phyloP scores from a whole-genome alignment of 2,113 vertebrate genomes.

The Pomatorhinus ruficollis region DNA sequence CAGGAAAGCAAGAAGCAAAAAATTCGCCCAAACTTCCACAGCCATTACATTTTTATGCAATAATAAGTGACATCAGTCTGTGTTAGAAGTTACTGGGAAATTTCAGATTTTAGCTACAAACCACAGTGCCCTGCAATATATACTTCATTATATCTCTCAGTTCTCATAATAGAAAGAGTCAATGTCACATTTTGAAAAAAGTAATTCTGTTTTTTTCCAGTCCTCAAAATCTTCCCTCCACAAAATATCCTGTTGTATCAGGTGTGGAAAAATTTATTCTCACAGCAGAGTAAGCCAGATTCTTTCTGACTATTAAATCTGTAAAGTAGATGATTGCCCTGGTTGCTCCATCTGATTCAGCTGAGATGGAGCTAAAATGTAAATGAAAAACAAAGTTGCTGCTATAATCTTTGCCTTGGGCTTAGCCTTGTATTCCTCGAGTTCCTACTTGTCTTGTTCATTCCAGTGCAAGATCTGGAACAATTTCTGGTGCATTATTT shows the following conservation, averaged over 20 bases:
- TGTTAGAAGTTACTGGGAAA: background rate
- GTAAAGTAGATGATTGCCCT: background rate
- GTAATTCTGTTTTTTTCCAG: background rate
- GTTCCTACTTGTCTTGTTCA: background rate
- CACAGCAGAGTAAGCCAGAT: background rate
- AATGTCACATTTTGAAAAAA: background rate
- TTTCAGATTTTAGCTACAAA: background rate
- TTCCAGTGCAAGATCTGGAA: background rate
- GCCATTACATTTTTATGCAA: background rate
- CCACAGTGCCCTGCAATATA: background rate
- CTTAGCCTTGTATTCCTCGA: slow-evolving; percentile 22
- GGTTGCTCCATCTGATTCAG: background rate
- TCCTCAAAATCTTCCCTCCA: background rate
- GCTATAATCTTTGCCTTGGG: slow-evolving; percentile 32
- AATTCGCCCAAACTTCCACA: background rate
- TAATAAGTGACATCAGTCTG: background rate
- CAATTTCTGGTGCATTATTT: background rate
- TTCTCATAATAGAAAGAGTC: background rate
- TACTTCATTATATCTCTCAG: background rate
- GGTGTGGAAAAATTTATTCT: background rate
- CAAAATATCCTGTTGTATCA: background rate
- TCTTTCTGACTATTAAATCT: background rate
- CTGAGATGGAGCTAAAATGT: background rate
- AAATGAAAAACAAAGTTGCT: slow-evolving; percentile 10
- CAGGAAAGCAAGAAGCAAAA: background rate